Evolutionary conservation across 2,113 vertebrate genomes (phyloP).

Genomic region (Xiphophorus couchianus): DNA sequence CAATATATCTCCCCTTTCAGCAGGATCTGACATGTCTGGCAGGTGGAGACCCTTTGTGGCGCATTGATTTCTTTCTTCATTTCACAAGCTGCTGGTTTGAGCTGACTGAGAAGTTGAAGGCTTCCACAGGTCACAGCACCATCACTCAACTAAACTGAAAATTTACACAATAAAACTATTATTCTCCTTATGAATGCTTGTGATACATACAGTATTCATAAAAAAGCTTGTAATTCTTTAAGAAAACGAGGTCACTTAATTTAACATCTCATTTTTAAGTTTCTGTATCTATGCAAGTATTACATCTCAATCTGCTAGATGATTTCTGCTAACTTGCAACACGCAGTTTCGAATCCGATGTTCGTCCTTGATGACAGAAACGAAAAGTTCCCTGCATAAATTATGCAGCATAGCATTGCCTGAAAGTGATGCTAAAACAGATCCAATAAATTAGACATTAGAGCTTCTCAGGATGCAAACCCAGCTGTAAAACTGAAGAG

Average conservation of each 20-base stretch:
- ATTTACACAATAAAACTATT: background rate
- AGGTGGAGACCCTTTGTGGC: constrained; percentile 48
- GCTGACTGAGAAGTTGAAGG: constrained; percentile 36
- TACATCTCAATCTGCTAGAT: constrained; percentile 11
- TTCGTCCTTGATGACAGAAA: constrained; percentile 26
- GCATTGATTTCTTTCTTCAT: constrained; percentile 68
- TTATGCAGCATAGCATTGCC: constrained; percentile 57
- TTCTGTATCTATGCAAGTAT: constrained; percentile 1
- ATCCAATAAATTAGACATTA: constrained; percentile 69
- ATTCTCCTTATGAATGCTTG: no score
- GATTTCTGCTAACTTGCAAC: constrained; percentile 2
- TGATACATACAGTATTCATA: no score
- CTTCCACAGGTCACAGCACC: constrained; percentile 34
- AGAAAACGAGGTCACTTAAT: no score
- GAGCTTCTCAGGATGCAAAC: constrained; percentile 50
- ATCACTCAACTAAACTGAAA: constrained; percentile 30
- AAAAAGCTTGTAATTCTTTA: no score
- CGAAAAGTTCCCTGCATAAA: constrained; percentile 67
- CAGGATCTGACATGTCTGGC: constrained; percentile 45
- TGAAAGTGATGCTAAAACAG: constrained; percentile 55
- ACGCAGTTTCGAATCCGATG: constrained; percentile 29
- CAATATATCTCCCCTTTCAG: constrained; percentile 30
- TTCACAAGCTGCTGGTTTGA: constrained; percentile 56
- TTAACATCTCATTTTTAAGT: background rate
- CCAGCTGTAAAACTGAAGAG: constrained; percentile 36